Evolutionary conservation across 2,888 invertebrate genomes (phyloP).

Genomic region (Bellardia bayeri): DNA sequence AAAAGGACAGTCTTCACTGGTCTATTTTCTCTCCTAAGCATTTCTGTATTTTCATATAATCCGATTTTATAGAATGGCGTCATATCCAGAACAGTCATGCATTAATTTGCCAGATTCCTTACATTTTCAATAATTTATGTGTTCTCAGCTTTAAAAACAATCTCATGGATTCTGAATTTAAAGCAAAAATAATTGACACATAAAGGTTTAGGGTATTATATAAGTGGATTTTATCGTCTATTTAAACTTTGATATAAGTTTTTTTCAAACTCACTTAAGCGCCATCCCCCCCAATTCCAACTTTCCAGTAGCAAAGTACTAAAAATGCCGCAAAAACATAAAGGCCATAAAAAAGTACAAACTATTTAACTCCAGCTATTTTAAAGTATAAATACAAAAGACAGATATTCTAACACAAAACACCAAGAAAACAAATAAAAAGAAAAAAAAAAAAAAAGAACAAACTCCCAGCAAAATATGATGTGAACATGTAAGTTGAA

Average conservation of each 20-base stretch:
- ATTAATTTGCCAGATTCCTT: too few relatives aligned
- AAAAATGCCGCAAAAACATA: constrained; percentile 39
- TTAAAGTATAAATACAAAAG: constrained; percentile 15
- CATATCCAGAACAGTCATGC: too few relatives aligned
- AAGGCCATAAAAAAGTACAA: constrained; percentile 48
- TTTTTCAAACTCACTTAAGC: constrained; percentile 16
- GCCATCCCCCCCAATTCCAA: constrained; percentile 7
- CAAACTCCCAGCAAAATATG: constrained; percentile 62
- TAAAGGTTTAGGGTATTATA: too few relatives aligned
- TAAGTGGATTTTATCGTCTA: too few relatives aligned
- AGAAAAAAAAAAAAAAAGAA: constrained; percentile 13
- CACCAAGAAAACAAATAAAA: constrained; percentile 18
- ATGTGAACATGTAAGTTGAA: constrained; percentile 60
- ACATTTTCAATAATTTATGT: too few relatives aligned
- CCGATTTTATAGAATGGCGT: too few relatives aligned
- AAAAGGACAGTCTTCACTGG: too few relatives aligned
- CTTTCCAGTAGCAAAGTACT: neutral
- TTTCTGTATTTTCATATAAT: too few relatives aligned
- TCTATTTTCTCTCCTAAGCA: too few relatives aligned
- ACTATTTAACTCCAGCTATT: constrained; percentile 38
- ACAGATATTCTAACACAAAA: constrained; percentile 34
- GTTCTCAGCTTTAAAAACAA: too few relatives aligned
- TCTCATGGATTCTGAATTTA: too few relatives aligned
- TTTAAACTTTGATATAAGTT: neutral
- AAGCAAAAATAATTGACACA: too few relatives aligned